These are phyloP conservation scores for Tangara arthus DNA, from an alignment of 2,797 vertebrate genomes.

Conservation along the genomic window DNA sequence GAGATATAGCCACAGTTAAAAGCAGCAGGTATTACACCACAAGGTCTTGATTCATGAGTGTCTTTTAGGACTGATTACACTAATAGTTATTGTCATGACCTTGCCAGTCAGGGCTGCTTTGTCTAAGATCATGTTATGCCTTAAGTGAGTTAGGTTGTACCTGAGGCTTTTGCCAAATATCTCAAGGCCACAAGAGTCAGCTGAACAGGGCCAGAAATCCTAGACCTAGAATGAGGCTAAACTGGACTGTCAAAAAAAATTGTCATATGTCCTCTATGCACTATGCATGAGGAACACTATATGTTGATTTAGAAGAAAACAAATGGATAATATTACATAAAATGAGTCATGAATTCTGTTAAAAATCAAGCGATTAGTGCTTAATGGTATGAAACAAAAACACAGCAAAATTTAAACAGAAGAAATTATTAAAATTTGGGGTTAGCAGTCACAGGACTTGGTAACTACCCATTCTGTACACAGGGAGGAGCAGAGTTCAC, in stretches of 20 bases:
- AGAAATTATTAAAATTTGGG: not conserved
- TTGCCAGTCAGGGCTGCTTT: not conserved
- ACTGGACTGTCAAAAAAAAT: not conserved
- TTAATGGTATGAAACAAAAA: not conserved
- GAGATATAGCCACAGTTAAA: not conserved
- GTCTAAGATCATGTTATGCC: not conserved
- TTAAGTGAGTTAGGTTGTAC: not conserved
- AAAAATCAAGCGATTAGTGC: not conserved
- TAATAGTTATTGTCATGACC: not conserved
- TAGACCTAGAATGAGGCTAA: not conserved
- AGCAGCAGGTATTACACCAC: not conserved
- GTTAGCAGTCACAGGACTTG: not conserved
- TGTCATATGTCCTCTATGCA: not conserved
- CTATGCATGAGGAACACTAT: not conserved
- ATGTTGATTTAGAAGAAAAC: not conserved
- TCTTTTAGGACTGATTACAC: not conserved
- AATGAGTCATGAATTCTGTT: not conserved
- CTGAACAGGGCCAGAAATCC: not conserved
- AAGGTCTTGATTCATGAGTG: not conserved
- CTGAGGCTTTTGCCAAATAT: not conserved
- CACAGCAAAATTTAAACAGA: not conserved
- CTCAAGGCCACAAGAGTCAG: not conserved
- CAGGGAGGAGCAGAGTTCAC: not conserved
- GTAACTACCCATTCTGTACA: not conserved
- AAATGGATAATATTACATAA: not conserved